Evolutionary conservation across 2,797 vertebrate genomes (phyloP).

Genomic region (Taenioides sp.): DNA sequence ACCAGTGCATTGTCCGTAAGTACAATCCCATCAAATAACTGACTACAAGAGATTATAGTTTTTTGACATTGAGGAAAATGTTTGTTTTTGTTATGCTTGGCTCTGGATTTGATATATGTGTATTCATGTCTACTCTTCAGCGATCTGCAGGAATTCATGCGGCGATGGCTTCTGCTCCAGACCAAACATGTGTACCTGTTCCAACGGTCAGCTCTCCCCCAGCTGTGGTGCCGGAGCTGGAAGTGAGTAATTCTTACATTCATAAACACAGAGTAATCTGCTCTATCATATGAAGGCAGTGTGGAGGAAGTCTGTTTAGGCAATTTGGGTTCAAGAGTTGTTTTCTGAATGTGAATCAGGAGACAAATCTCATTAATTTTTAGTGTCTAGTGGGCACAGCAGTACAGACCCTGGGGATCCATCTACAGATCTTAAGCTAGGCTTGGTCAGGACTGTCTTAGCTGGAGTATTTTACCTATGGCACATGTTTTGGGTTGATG

Average conservation of each 20-base stretch:
- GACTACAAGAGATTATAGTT: not conserved
- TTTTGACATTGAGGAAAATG: not conserved
- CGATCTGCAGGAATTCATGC: constrained; percentile 90
- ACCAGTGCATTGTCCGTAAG: constrained; percentile 99
- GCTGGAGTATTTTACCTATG: too few species aligned
- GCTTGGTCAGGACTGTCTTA: too few species aligned
- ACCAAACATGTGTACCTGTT: constrained; percentile 93
- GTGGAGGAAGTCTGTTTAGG: not conserved
- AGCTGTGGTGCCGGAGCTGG: constrained; percentile 82
- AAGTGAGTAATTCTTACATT: constrained; percentile 74
- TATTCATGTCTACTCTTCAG: constrained; percentile 57
- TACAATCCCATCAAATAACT: constrained; percentile 48
- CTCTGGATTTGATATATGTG: not conserved
- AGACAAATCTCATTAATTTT: not conserved
- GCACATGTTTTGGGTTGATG: too few species aligned
- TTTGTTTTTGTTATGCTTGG: not conserved
- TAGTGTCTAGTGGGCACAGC: too few species aligned
- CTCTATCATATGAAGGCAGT: not conserved
- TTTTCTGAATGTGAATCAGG: not conserved
- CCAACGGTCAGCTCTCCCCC: constrained; percentile 89
- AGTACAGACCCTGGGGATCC: too few species aligned
- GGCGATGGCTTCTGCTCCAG: constrained; percentile 91
- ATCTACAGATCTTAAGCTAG: too few species aligned
- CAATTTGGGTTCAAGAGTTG: not conserved
- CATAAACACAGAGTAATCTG: not conserved